These are phyloP conservation scores for Dicrostonyx torquatus DNA, from an alignment of 2,797 vertebrate genomes.

Conservation along the genomic window DNA sequence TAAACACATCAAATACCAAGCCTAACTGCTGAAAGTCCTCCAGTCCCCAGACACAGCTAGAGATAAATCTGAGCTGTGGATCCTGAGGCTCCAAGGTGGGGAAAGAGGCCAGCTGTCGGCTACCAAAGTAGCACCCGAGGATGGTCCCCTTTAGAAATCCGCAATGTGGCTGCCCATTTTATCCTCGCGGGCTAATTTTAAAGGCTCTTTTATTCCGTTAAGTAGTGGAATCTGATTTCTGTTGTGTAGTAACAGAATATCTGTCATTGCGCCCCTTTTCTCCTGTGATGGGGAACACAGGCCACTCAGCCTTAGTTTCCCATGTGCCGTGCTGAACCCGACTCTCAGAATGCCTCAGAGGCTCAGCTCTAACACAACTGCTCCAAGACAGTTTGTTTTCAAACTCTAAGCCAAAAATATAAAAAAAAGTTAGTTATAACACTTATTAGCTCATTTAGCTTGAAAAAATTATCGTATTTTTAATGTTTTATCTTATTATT, in stretches of 20 bases:
- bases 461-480: background rate
- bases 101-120: slow-evolving; percentile 6
- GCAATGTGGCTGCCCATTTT: background rate
- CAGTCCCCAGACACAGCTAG: background rate
- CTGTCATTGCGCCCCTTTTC: background rate
- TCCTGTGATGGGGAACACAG: too few species aligned
- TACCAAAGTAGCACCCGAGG: background rate
- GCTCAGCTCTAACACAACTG: slow-evolving; percentile 1
- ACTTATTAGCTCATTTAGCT: background rate
- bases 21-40: background rate
- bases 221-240: background rate
- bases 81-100: background rate
- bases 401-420: background rate
- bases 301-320: background rate
- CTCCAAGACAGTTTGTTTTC: slow-evolving; percentile 27
- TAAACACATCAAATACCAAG: background rate
- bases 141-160: background rate
- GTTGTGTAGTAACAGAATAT: background rate
- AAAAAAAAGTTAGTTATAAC: background rate
- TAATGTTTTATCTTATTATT: background rate
- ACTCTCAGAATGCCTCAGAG: slow-evolving; percentile 12
- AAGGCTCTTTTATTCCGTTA: background rate
- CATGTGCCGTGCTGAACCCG: background rate
- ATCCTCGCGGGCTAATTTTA: background rate
- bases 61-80: background rate